phyloP scores from a whole-genome alignment of 1,140 invertebrate species.

The Drosophila ficusphila region DNA sequence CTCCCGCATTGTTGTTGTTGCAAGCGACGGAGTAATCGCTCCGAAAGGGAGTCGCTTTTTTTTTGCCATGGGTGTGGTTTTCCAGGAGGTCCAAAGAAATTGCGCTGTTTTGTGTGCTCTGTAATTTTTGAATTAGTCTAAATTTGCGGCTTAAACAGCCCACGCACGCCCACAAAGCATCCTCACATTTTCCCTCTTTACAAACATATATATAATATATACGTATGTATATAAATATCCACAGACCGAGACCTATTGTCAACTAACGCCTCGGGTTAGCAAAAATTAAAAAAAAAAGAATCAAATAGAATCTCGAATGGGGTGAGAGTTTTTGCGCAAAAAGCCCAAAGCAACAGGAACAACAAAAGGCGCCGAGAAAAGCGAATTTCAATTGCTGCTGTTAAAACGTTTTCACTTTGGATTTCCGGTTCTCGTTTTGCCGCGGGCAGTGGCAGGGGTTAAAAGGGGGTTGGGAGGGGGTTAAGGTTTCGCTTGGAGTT shows the following conservation, averaged over 20 bases:
- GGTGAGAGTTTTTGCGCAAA: conserved; percentile 24
- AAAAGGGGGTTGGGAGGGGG: not conserved
- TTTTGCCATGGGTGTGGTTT: conserved; percentile 4
- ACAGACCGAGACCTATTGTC: conserved; percentile 56
- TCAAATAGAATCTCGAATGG: not conserved
- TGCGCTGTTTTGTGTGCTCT: conserved; percentile 57
- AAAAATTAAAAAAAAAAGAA: not conserved
- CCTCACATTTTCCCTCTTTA: not conserved
- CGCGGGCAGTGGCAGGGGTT: conserved; percentile 2
- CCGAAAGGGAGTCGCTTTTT: conserved; percentile 18
- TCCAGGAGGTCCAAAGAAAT: conserved; percentile 39
- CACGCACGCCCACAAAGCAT: conserved; percentile 23
- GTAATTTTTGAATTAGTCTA: conserved; percentile 78
- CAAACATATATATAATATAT: not conserved
- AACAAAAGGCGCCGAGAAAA: conserved; percentile 41
- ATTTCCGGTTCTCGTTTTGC: conserved; percentile 67
- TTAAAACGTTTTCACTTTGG: conserved; percentile 82
- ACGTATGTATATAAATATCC: not conserved
- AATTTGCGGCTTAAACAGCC: conserved; percentile 56
- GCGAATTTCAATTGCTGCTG: conserved; percentile 73
- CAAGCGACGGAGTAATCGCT: conserved; percentile 6
- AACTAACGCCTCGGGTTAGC: conserved; percentile 71
- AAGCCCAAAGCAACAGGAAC: conserved; percentile 8
- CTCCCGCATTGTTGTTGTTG: conserved; percentile 17
- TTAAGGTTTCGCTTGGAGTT: conserved; percentile 1